Evolutionary conservation across 2,888 invertebrate genomes (phyloP).

Genomic region (Agonopterix subpropinquella): DNA sequence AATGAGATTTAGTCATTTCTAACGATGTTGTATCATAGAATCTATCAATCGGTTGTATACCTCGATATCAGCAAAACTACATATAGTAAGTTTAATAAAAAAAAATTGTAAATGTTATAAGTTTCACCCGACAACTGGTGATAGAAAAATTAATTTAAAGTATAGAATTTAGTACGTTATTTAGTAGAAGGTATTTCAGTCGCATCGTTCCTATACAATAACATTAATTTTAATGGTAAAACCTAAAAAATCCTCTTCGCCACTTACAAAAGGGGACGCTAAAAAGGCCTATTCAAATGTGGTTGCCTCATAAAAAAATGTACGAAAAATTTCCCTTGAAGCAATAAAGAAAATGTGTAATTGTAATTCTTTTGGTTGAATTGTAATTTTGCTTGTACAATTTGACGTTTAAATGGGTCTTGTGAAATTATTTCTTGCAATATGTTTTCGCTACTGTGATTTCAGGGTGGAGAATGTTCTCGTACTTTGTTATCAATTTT

Average conservation of each 20-base stretch:
- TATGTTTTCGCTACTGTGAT: constrained; percentile 20
- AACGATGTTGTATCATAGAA: background rate
- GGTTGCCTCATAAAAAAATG: constrained; percentile 46
- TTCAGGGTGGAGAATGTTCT: constrained; percentile 12
- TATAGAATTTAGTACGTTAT: background rate
- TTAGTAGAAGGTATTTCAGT: background rate
- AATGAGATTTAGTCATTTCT: constrained; percentile 26
- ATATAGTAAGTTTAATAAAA: background rate
- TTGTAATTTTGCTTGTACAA: constrained; percentile 50
- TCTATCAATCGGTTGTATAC: background rate
- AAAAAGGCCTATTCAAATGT: constrained; percentile 50
- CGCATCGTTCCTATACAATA: constrained; percentile 34
- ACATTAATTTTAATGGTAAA: constrained; percentile 70
- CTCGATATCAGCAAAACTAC: background rate
- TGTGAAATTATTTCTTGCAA: constrained; percentile 33
- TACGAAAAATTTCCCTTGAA: constrained; percentile 44
- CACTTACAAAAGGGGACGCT: constrained; percentile 38
- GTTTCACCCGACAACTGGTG: background rate
- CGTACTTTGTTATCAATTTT: background rate
- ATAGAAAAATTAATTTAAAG: background rate
- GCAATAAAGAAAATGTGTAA: constrained; percentile 47
- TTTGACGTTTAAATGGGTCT: constrained; percentile 52
- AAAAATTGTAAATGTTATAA: background rate
- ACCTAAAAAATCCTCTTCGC: constrained; percentile 36
- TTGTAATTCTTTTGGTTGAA: constrained; percentile 52